Conservation (phyloP, 2,113 vertebrate genomes). For the Garra rufa region DNA sequence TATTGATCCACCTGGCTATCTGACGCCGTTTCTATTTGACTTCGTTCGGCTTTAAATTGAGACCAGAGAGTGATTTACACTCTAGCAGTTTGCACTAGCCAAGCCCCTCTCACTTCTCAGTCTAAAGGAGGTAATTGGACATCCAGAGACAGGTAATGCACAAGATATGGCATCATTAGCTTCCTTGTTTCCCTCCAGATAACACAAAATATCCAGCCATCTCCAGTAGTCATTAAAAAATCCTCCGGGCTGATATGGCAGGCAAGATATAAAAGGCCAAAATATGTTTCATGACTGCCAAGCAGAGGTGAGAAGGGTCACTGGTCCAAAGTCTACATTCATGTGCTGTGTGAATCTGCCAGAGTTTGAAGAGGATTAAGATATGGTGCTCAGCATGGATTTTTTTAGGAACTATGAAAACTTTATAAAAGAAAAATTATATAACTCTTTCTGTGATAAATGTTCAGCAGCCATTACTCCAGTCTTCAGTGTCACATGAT, state of each 20-base stretch:
- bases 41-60: constrained; percentile 35
- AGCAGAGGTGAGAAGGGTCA: constrained; percentile 4
- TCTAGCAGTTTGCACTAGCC: constrained; percentile 23
- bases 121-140: constrained; percentile 51
- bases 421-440: not conserved
- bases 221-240: constrained; percentile 54
- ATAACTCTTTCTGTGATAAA: too few species aligned
- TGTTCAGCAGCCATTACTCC: not conserved
- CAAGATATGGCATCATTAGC: constrained; percentile 50
- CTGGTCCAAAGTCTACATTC: not conserved
- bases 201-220: constrained; percentile 48
- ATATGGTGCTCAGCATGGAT: not conserved
- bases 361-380: not conserved
- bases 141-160: constrained; percentile 51
- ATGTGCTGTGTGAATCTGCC: not conserved
- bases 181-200: constrained; percentile 32
- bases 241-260: constrained; percentile 10
- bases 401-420: not conserved
- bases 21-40: constrained; percentile 38
- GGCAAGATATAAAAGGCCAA: not conserved
- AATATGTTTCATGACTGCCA: not conserved
- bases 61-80: constrained; percentile 53
- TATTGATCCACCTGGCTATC: constrained; percentile 56
- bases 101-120: constrained; percentile 8
- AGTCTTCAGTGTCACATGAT: not conserved